These are phyloP conservation scores for Enteromius thamalakanensis DNA, from an alignment of 2,797 vertebrate species.

Conservation along the genomic window DNA sequence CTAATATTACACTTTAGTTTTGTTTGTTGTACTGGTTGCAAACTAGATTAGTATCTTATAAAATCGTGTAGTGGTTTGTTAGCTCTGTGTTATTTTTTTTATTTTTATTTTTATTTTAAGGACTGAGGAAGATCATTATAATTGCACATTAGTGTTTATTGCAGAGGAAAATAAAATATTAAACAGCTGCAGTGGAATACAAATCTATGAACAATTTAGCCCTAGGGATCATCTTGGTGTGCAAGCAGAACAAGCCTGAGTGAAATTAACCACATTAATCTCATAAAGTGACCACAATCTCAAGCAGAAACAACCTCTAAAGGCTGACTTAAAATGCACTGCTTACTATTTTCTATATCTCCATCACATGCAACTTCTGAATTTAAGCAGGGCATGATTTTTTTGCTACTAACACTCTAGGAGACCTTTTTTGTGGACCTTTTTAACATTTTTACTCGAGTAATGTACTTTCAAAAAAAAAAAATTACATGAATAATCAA, in stretches of 20 bases:
- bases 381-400: neutral
- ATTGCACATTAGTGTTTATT: constrained; percentile 47
- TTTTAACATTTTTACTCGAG: too few species aligned
- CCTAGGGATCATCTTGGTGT: constrained; percentile 38
- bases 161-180: constrained; percentile 42
- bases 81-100: neutral
- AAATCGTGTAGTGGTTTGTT: constrained; percentile 22
- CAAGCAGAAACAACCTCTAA: constrained; percentile 9
- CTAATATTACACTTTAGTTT: neutral
- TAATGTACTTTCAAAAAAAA: neutral
- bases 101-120: neutral
- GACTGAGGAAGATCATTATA: constrained; percentile 13
- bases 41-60: neutral
- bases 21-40: neutral
- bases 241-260: constrained; percentile 38
- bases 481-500: neutral
- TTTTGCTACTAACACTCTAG: neutral
- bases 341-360: neutral
- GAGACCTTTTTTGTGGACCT: too few species aligned
- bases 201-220: constrained; percentile 36
- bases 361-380: neutral
- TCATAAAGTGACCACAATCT: constrained; percentile 31
- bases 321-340: neutral
- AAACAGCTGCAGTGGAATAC: constrained; percentile 42
- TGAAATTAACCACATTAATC: constrained; percentile 58